Conservation (phyloP, 2,113 vertebrate species). For the Eupsittula cactorum region DNA sequence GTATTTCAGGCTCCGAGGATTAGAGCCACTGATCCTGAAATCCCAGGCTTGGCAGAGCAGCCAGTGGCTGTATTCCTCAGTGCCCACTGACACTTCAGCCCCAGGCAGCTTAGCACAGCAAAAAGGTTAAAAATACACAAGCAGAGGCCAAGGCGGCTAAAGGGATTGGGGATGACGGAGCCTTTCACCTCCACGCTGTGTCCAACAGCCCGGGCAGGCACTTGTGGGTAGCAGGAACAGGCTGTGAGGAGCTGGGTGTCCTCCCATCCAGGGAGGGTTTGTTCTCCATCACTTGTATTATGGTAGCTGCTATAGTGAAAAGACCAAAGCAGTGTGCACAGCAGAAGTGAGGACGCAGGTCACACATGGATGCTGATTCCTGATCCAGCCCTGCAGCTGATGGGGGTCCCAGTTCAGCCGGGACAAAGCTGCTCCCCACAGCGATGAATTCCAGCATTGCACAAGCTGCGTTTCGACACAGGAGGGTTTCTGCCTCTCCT, state of each 20-base stretch:
- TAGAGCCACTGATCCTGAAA: constrained; percentile 59
- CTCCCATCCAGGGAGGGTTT: not conserved
- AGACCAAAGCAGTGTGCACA: not conserved
- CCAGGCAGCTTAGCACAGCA: constrained; percentile 63
- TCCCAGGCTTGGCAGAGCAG: constrained; percentile 8
- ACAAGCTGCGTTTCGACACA: not conserved
- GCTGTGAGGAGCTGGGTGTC: not conserved
- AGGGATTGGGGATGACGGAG: constrained; percentile 37
- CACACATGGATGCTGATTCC: not conserved
- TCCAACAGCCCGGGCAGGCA: rapidly evolving
- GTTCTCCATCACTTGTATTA: not conserved
- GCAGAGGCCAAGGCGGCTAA: constrained; percentile 46
- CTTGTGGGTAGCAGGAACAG: not conserved
- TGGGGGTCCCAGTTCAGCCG: not conserved
- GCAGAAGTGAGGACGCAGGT: not conserved
- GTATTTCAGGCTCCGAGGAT: constrained; percentile 30
- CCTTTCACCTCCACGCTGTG: not conserved
- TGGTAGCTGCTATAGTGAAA: not conserved
- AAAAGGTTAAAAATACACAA: constrained; percentile 70
- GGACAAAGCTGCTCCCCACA: not conserved
- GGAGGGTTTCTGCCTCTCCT: not conserved
- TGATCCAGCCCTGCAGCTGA: not conserved
- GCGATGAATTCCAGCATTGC: not conserved
- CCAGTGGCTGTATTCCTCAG: not conserved
- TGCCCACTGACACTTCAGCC: constrained; percentile 31